These are phyloP conservation scores for Vombatus ursinus DNA, from an alignment of 2,113 vertebrate species.

Conservation along the genomic window DNA sequence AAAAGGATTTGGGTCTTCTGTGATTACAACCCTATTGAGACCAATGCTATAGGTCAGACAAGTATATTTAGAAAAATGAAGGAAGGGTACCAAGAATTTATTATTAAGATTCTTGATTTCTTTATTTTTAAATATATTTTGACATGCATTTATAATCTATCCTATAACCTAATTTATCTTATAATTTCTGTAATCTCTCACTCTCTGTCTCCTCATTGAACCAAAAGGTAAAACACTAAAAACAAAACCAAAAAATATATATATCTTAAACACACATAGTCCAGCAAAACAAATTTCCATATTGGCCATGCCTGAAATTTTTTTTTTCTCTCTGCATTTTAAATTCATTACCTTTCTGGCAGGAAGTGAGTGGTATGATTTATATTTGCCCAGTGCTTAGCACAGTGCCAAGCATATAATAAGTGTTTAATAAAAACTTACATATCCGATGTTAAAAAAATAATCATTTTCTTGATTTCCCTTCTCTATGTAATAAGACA, in stretches of 20 bases:
- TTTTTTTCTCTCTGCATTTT: neutral
- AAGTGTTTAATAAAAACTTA: neutral
- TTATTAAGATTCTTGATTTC: slow-evolving; percentile 48
- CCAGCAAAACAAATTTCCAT: neutral
- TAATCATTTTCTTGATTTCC: neutral
- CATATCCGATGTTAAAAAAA: neutral
- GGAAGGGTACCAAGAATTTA: slow-evolving; percentile 42
- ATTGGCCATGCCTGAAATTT: neutral
- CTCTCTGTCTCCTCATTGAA: neutral
- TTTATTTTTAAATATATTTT: neutral
- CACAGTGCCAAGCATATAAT: neutral
- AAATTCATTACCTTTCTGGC: neutral
- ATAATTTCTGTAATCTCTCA: neutral
- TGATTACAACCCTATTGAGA: slow-evolving; percentile 46
- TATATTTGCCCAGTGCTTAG: neutral
- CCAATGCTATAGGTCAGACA: slow-evolving; percentile 52
- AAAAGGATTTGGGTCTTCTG: neutral
- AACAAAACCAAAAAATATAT: neutral
- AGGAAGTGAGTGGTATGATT: neutral
- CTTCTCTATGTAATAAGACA: neutral
- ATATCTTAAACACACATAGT: neutral
- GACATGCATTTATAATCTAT: neutral
- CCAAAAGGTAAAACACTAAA: neutral
- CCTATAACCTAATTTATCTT: neutral
- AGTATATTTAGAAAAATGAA: slow-evolving; percentile 17